These are phyloP conservation scores for Drosophila leontia DNA, from an alignment of 1,140 invertebrate genomes.

Conservation along the genomic window DNA sequence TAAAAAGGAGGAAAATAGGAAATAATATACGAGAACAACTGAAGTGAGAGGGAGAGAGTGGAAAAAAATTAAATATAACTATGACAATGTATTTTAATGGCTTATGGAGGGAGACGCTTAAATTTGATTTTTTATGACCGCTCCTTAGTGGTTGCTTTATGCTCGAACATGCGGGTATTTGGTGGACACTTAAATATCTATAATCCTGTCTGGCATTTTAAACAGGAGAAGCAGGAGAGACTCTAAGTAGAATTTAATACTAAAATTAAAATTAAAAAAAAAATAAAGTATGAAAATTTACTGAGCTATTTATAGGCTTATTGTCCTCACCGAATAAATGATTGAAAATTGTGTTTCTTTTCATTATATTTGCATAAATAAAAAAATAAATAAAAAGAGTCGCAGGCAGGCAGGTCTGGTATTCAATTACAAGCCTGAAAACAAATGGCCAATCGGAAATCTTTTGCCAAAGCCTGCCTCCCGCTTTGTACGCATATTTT, in stretches of 20 bases:
- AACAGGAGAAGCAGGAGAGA: background rate
- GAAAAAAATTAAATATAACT: slow-evolving; percentile 45
- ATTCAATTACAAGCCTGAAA: slow-evolving; percentile 73
- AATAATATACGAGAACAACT: slow-evolving; percentile 14
- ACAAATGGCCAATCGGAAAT: slow-evolving; percentile 73
- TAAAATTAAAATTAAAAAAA: background rate
- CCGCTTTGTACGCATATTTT: slow-evolving; percentile 45
- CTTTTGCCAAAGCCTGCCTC: slow-evolving; percentile 38
- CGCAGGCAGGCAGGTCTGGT: slow-evolving; percentile 3
- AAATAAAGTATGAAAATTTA: background rate
- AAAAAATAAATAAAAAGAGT: slow-evolving; percentile 7
- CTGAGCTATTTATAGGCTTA: background rate
- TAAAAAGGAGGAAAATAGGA: slow-evolving; percentile 2
- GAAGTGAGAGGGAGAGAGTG: background rate
- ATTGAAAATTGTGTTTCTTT: slow-evolving; percentile 33
- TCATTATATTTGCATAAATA: slow-evolving; percentile 50
- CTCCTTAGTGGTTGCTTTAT: slow-evolving; percentile 33
- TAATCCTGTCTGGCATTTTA: slow-evolving; percentile 33
- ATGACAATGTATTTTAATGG: slow-evolving; percentile 44
- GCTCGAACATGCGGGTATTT: slow-evolving; percentile 42
- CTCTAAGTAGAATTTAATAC: background rate
- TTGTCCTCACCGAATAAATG: background rate
- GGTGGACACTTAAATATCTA: slow-evolving; percentile 16
- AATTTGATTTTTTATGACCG: slow-evolving; percentile 50
- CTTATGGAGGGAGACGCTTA: slow-evolving; percentile 32